Evolutionary conservation across 2,888 invertebrate genomes (phyloP), one percentile per base, ranked within the genome.

Genomic region (Entomobrya proxima): DNA sequence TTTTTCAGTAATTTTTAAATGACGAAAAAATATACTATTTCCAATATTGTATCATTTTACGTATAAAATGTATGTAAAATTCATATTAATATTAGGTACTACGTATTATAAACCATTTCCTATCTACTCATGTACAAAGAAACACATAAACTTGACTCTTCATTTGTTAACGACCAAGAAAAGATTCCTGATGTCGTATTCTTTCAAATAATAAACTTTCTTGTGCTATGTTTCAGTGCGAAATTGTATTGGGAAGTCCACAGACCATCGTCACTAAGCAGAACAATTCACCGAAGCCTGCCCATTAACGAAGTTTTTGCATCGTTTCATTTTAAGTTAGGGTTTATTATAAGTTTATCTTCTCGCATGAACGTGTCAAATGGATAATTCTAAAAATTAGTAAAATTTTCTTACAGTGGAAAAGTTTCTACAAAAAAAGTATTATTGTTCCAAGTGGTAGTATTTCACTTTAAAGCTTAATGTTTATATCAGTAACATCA

Each of bases 171-270:
- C n/a, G n/a, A n/a, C n/a, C n/a, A n/a, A n/a, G n/a, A n/a, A n/a
- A n/a, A n/a, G n/a, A n/a, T n/a, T n/a, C n/a, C n/a, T n/a, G n/a
- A n/a, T n/a, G n/a, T n/a, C n/a, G n/a, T n/a, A n/a, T n/a, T n/a
- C n/a, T n/a, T n/a, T n/a, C n/a, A n/a, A n/a, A n/a, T n/a, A n/a
- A n/a, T n/a, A n/a, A n/a, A 27, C 6, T 61, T 61, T 58, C 27
- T 35, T 58, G 21, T 47, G 32, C 32, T 64, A 58, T 21, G 30
- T 84, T 86, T 24, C 61, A 89, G 89, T 76, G 88, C 47, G 89
- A 89, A n/a, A 87, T 89, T 13, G 88, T 89, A 4, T 64, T 88
- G 9, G 88, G 88, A 13, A 85, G 87, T 61, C 81, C 86, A 1
- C 80, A 77, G 44, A 76, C 69, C 40, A 69, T 85, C 0, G 52